phyloP scores from a whole-genome alignment of 1,140 invertebrate species.

The Nephila pilipes region DNA sequence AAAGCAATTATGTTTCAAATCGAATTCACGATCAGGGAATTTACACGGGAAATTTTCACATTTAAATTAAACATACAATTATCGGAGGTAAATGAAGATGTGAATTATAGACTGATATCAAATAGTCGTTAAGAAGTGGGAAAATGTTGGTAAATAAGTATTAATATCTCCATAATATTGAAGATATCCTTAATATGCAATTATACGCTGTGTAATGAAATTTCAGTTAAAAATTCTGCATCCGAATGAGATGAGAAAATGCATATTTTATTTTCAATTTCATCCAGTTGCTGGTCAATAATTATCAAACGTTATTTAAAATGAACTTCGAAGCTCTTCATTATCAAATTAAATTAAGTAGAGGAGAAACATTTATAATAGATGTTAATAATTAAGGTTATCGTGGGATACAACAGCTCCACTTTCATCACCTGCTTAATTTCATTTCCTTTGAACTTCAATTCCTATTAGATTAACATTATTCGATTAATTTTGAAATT shows the following conservation, averaged over 20 bases:
- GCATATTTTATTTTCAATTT: not conserved
- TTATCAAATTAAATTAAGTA: not conserved
- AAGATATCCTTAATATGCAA: not conserved
- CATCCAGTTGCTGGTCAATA: not conserved
- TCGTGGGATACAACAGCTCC: no score
- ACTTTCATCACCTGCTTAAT: no score
- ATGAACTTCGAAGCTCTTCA: not conserved
- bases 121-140: not conserved
- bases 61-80: slow-evolving; percentile 22
- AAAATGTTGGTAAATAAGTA: not conserved
- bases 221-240: not conserved
- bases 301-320: not conserved
- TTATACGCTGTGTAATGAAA: not conserved
- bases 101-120: not conserved
- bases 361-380: no score
- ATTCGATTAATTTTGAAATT: no score
- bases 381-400: not conserved
- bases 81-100: not conserved
- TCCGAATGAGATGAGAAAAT: not conserved
- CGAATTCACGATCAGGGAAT: slow-evolving; percentile 31
- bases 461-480: no score
- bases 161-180: not conserved
- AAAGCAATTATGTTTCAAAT: slow-evolving; percentile 40
- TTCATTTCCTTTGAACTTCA: no score
- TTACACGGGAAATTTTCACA: not conserved